Conservation (phyloP, 2,797 vertebrate species). For the Poeciliopsis infans region DNA sequence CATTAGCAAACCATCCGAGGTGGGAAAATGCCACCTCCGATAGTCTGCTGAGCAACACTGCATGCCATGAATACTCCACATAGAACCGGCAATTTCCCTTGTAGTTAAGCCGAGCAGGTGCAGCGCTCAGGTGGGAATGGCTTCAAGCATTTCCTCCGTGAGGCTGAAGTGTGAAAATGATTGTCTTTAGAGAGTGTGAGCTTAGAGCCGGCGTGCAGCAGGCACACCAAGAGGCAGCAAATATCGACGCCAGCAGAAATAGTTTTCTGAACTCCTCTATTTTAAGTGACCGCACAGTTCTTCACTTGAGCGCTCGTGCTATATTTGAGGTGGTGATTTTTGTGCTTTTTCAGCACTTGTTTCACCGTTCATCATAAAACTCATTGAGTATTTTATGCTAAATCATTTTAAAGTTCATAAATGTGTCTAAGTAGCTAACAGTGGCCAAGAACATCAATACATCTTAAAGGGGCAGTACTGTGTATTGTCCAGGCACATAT, state of each 20-base stretch:
- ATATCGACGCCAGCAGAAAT: background rate
- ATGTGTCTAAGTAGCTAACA: background rate
- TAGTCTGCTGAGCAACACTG: slow-evolving; percentile 13
- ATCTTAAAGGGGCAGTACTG: background rate
- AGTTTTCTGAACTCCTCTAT: background rate
- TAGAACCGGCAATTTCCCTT: slow-evolving; percentile 24
- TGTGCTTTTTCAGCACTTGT: background rate
- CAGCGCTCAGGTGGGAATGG: slow-evolving; percentile 42
- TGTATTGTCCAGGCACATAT: too few species aligned
- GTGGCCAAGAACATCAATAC: background rate
- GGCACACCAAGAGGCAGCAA: background rate
- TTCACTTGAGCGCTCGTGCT: background rate
- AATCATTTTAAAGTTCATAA: background rate
- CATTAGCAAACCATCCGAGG: slow-evolving; percentile 51
- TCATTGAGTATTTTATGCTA: background rate
- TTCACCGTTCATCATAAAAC: background rate
- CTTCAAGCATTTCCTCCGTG: slow-evolving; percentile 9
- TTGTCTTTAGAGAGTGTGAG: slow-evolving; percentile 28
- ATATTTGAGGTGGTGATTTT: background rate
- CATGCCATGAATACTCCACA: slow-evolving; percentile 50
- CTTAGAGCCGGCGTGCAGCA: slow-evolving; percentile 11
- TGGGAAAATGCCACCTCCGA: slow-evolving; percentile 64
- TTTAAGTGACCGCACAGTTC: background rate
- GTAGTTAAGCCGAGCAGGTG: background rate
- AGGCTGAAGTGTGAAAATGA: slow-evolving; percentile 52